A percentile compares a stretch with the other conserved stretches of the same genome.
These are phyloP conservation scores for Drosophila peninsularis DNA, from an alignment of 2,888 invertebrate genomes.

Conservation along the genomic window DNA sequence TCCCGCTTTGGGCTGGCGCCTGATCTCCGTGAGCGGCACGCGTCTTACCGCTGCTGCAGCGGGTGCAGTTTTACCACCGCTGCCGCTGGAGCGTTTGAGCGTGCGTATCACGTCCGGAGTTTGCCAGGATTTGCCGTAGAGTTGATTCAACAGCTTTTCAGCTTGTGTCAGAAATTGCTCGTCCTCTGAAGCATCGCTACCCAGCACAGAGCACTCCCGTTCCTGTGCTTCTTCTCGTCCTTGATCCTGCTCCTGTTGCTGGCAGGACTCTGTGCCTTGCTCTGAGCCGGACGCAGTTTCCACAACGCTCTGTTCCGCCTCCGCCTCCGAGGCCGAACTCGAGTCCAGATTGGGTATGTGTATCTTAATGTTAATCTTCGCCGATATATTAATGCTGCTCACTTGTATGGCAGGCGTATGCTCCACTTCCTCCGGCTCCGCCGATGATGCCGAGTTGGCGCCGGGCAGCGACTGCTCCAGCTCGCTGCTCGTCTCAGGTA, in stretches of 20 bases:
- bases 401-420: conserved; percentile 67
- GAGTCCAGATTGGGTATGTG: conserved; percentile 71
- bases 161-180: conserved; percentile 74
- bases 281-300: background rate
- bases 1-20: conserved; percentile 28
- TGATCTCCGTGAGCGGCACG: conserved; percentile 32
- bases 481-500: conserved; percentile 81
- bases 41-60: background rate
- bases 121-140: conserved; percentile 84
- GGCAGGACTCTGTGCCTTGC: conserved; percentile 2
- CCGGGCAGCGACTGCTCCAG: conserved; percentile 30
- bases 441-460: background rate
- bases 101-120: conserved; percentile 83
- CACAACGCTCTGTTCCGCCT: conserved; percentile 4
- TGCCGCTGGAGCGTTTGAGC: conserved; percentile 69
- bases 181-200: conserved; percentile 49
- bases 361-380: conserved; percentile 84
- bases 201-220: conserved; percentile 28
- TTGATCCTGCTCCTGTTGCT: conserved; percentile 4
- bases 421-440: background rate
- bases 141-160: conserved; percentile 77
- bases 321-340: conserved; percentile 47
- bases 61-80: conserved; percentile 33
- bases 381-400: conserved; percentile 82
- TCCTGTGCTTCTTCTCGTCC: background rate